Percentiles rank a stretch among this genome's conserved stretches.
Conservation (phyloP, 1,140 invertebrate species). For the Calliphora vicina region DNA sequence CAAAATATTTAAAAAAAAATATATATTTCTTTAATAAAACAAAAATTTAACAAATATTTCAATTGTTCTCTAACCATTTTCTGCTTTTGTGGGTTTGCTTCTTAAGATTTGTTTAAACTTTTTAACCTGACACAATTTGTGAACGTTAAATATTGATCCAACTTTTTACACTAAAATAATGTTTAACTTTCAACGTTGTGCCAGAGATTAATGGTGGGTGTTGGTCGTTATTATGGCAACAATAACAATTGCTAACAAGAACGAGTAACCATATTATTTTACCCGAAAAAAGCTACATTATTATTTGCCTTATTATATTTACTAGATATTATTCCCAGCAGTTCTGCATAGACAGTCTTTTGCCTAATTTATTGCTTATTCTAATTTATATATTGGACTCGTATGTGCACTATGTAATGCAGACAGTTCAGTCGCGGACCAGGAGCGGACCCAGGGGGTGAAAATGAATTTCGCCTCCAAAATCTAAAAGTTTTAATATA, state of each 20-base stretch:
- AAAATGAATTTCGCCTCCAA: too few species aligned
- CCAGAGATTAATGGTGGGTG: neutral
- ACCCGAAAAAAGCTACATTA: neutral
- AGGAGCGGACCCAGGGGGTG: too few species aligned
- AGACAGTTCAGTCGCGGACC: too few species aligned
- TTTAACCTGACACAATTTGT: neutral
- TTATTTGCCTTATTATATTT: neutral
- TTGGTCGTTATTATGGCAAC: neutral
- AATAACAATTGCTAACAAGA: neutral
- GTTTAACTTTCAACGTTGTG: neutral
- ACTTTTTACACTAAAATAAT: neutral
- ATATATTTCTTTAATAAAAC: neutral
- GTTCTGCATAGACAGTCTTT: too few species aligned
- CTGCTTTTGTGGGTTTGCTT: neutral
- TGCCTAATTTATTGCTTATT: too few species aligned
- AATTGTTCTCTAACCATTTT: neutral
- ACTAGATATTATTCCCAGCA: too few species aligned
- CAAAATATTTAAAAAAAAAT: too few species aligned
- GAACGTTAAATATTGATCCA: neutral
- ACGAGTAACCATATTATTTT: slow-evolving; percentile 2
- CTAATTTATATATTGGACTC: too few species aligned
- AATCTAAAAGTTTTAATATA: too few species aligned
- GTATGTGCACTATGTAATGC: too few species aligned
- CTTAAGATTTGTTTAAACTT: neutral
- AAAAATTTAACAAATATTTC: neutral